Percentiles rank a stretch among this genome's conserved stretches.
These are phyloP conservation scores for Garra rufa DNA, from an alignment of 2,113 vertebrate genomes.

Conservation along the genomic window DNA sequence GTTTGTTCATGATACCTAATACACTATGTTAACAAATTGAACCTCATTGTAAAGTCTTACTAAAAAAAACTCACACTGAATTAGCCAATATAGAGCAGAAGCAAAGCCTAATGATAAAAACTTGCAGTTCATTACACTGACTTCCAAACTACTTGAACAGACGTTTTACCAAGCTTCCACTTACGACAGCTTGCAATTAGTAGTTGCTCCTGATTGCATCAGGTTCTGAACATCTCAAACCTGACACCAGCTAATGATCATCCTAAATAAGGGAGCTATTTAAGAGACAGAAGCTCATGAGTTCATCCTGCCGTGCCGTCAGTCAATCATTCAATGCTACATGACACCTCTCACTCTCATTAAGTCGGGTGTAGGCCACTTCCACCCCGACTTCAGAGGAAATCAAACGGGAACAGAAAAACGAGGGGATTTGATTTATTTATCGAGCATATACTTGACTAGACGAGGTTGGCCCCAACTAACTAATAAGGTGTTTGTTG, in stretches of 20 bases:
- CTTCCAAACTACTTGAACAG: conserved; percentile 30
- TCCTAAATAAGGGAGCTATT: conserved; percentile 53
- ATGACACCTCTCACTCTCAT: conserved; percentile 50
- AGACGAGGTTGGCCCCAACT: background rate
- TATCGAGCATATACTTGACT: conserved; percentile 8
- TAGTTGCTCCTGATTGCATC: conserved; percentile 62
- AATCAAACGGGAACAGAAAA: background rate
- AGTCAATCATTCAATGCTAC: conserved; percentile 28
- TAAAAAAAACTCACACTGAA: background rate
- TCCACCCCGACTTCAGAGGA: conserved; percentile 19
- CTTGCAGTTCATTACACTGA: conserved; percentile 46
- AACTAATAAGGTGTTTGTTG: conserved; percentile 37
- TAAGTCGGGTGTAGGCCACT: conserved; percentile 39
- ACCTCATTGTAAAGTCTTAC: background rate
- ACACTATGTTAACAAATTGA: background rate
- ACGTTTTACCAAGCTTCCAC: conserved; percentile 32
- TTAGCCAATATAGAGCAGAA: conserved; percentile 2
- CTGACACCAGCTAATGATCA: conserved; percentile 51
- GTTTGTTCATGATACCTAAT: background rate
- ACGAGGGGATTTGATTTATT: conserved; percentile 11
- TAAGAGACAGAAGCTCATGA: conserved; percentile 44
- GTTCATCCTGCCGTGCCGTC: conserved; percentile 25
- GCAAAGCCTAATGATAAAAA: background rate
- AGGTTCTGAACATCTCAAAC: conserved; percentile 57
- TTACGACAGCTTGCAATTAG: conserved; percentile 53